Base-by-base conservation (phyloP, 2,888 invertebrate genomes). In the Eupithecia inturbata region DNA sequence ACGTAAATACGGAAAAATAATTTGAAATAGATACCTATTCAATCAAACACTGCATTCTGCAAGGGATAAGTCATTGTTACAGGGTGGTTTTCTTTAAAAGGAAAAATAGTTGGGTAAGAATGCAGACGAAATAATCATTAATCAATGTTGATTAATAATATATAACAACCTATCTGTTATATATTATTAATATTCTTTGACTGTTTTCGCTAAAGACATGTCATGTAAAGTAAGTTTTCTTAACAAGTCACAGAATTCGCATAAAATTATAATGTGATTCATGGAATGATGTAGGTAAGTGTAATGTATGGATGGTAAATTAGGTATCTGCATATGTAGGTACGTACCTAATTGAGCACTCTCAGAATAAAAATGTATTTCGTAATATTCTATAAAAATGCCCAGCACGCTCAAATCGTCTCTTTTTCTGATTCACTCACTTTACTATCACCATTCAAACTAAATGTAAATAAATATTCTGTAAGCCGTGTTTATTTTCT, bases 71-170 rank as follows among this genome's bases (percentile, higher is more conserved):
- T 91, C 91, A 91, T 39, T 70, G 62, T 49, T n/a, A 91, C 22
- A 53, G 91, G 90, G n/a, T n/a, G n/a, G n/a, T n/a, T n/a, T 14
- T 64, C 76, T 77, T 82, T 89, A 89, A 90, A 90, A 91, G 90
- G 74, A 77, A 70, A 66, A 28, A 60, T 62, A 60, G 45, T 19
- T 73, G 16, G 19, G 41, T 45, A 45, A 76, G 71, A 75, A 76
- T 69, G 72, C 80, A 81, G 80, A 82, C 82, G 81, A 76, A 74
- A 77, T 78, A 76, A 64, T 39, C 69, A 68, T 74, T n/a, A 68
- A 72, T 73, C 60, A 66, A 69, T 39, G 19, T n/a, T n/a, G n/a
- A n/a, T n/a, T n/a, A n/a, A n/a, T n/a, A n/a, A n/a, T n/a, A n/a
- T n/a, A n/a, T n/a, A n/a, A n/a, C n/a, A n/a, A n/a, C 12, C 10